phyloP scores from a whole-genome alignment of 2,888 invertebrate species.

The Molorchus minor region DNA sequence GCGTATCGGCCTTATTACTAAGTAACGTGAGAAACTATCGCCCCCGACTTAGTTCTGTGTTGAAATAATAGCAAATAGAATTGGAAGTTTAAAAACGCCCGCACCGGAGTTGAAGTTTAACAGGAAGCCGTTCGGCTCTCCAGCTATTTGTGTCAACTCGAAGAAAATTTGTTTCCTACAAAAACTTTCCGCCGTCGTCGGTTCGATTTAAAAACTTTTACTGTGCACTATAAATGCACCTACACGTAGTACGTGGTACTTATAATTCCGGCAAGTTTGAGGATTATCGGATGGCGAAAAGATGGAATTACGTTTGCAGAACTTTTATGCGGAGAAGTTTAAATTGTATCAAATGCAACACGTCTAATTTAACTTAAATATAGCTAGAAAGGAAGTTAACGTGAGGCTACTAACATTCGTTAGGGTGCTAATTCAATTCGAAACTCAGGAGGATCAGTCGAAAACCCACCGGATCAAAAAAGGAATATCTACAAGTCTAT shows the following conservation, averaged over 20 bases:
- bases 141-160: conserved; percentile 28
- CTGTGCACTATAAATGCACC: conserved; percentile 8
- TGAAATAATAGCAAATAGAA: not conserved
- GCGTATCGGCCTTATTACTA: conserved; percentile 2
- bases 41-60: not conserved
- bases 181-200: conserved; percentile 5
- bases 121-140: conserved; percentile 16
- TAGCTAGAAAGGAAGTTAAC: too few relatives aligned
- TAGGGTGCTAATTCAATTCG: too few relatives aligned
- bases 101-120: conserved; percentile 2
- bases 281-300: not conserved
- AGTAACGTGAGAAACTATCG: conserved; percentile 12
- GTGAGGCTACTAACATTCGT: too few relatives aligned
- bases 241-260: conserved; percentile 14
- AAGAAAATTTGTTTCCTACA: conserved; percentile 31
- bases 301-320: not conserved
- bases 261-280: conserved; percentile 16
- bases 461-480: too few relatives aligned
- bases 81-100: not conserved
- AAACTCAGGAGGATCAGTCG: too few relatives aligned
- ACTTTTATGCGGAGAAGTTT: conserved; percentile 15
- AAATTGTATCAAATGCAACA: conserved; percentile 18
- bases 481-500: too few relatives aligned
- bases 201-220: conserved; percentile 19
- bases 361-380: too few relatives aligned